Conservation (phyloP, 2,888 invertebrate species). For the Xestia c-nigrum region DNA sequence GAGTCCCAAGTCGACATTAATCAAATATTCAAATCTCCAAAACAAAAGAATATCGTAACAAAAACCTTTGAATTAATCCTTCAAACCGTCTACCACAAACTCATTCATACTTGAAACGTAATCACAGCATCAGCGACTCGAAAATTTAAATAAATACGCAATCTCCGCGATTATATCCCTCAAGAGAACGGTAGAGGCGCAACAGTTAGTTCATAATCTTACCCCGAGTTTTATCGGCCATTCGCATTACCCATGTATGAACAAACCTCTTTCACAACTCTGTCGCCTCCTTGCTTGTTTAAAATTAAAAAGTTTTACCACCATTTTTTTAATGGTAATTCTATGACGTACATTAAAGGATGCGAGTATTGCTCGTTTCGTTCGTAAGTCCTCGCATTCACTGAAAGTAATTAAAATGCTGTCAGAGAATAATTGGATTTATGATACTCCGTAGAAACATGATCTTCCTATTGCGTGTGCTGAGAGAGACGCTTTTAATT, state of each 20-base stretch:
- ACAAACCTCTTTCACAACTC: constrained; percentile 49
- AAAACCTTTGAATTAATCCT: constrained; percentile 22
- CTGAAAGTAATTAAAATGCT: constrained; percentile 69
- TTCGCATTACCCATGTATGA: constrained; percentile 63
- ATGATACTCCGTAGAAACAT: constrained; percentile 56
- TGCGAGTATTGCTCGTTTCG: constrained; percentile 22
- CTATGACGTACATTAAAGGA: constrained; percentile 7
- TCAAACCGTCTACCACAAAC: constrained; percentile 11
- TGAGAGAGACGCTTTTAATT: constrained; percentile 51
- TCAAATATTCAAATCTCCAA: neutral
- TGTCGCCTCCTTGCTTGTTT: constrained; percentile 7
- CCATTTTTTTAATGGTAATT: constrained; percentile 24
- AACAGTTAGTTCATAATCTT: constrained; percentile 84
- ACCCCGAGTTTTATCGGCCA: constrained; percentile 66
- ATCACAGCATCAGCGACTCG: constrained; percentile 62
- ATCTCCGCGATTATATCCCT: constrained; percentile 70
- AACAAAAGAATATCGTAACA: constrained; percentile 17
- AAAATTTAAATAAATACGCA: constrained; percentile 78
- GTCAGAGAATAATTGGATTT: constrained; percentile 67
- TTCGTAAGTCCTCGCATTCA: constrained; percentile 52
- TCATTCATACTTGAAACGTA: constrained; percentile 62
- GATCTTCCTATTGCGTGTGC: constrained; percentile 43
- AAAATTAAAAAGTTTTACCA: constrained; percentile 19
- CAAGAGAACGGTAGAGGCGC: constrained; percentile 68
- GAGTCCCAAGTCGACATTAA: neutral